Evolutionary conservation across 2,113 vertebrate genomes (phyloP).

Genomic region (Rhodinocichla rosea): DNA sequence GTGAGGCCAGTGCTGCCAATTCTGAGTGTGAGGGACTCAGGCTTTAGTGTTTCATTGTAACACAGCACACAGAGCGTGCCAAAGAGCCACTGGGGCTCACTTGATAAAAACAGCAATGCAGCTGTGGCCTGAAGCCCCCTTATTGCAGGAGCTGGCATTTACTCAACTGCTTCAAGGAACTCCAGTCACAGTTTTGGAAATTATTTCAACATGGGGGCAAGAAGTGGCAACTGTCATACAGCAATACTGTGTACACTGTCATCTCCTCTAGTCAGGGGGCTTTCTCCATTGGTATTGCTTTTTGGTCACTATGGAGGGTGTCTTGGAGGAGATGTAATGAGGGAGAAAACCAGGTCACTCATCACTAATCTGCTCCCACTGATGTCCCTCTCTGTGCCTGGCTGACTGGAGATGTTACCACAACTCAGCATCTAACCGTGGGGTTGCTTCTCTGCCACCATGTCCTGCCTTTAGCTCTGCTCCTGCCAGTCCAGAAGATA

Average conservation of each 20-base stretch:
- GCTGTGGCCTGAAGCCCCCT: neutral
- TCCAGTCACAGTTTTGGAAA: neutral
- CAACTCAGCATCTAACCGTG: neutral
- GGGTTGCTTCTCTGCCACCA: neutral
- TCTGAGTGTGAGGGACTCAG: neutral
- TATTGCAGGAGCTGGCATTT: neutral
- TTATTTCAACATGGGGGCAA: neutral
- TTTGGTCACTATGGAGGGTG: neutral
- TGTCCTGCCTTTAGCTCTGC: neutral
- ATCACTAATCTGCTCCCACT: neutral
- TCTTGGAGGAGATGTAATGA: neutral
- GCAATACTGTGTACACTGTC: neutral
- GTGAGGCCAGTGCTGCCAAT: neutral
- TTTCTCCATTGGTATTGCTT: neutral
- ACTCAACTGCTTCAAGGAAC: neutral
- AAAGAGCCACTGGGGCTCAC: neutral
- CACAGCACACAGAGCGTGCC: neutral
- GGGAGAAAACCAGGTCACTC: slow-evolving; percentile 17
- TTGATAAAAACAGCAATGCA: neutral
- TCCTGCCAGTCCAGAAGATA: neutral
- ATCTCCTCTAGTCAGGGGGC: neutral
- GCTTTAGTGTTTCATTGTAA: fast-evolving
- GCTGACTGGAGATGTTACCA: neutral
- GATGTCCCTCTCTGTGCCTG: neutral
- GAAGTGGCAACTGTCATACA: neutral